Conservation (phyloP, 2,797 vertebrate species). For the Sarcoramphus papa region DNA sequence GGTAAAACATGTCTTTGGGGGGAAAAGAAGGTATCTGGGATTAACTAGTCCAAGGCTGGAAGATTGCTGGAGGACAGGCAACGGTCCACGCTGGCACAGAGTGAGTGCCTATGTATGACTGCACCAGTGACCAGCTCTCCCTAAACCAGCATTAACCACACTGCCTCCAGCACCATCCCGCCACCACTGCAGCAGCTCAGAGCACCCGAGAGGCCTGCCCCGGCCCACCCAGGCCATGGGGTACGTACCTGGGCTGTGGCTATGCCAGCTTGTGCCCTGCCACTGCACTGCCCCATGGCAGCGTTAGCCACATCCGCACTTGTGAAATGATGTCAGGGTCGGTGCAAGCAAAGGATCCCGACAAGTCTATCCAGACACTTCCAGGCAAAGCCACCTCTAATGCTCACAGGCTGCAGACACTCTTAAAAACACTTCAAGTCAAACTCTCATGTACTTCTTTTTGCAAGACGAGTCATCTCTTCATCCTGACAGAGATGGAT, state of each 20-base stretch:
- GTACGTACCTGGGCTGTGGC: not conserved
- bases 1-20: not conserved
- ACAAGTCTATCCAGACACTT: not conserved
- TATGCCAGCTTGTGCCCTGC: not conserved
- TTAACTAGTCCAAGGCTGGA: not conserved
- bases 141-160: not conserved
- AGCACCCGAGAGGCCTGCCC: not conserved
- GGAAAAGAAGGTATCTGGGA: not conserved
- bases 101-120: not conserved
- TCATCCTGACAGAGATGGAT: not conserved
- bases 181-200: not conserved
- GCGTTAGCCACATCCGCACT: not conserved
- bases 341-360: not conserved
- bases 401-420: not conserved
- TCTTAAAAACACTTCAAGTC: not conserved
- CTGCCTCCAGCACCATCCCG: not conserved
- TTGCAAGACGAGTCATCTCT: not conserved
- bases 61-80: not conserved
- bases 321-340: not conserved
- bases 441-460: not conserved
- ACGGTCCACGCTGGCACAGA: not conserved
- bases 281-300: not conserved
- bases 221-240: accelerated
- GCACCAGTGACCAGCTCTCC: not conserved
- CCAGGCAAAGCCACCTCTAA: not conserved